These are phyloP conservation scores for Pyrgilauda ruficollis DNA, from an alignment of 2,113 vertebrate genomes.

Conservation along the genomic window DNA sequence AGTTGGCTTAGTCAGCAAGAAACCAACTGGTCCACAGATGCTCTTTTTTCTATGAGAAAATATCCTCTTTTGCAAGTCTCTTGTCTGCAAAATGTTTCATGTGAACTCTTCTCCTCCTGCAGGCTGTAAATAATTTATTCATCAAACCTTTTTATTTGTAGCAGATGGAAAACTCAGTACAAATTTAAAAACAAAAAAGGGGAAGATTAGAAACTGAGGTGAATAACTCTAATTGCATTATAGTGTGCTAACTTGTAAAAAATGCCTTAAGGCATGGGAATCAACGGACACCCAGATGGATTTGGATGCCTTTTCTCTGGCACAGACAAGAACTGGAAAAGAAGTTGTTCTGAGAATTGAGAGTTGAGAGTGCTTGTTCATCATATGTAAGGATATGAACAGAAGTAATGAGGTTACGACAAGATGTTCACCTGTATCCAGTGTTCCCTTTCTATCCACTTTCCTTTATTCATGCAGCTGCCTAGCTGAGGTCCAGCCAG, in stretches of 20 bases:
- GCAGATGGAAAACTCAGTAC: constrained; percentile 18
- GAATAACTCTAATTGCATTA: constrained; percentile 2
- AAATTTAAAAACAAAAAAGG: constrained; percentile 39
- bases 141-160: constrained; percentile 54
- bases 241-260: background rate
- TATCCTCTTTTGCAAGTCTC: constrained; percentile 2
- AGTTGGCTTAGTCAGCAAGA: constrained; percentile 45
- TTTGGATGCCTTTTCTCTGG: background rate
- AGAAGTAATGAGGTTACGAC: background rate
- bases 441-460: background rate
- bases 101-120: constrained; percentile 28
- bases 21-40: constrained; percentile 56
- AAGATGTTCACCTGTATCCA: background rate
- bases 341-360: background rate
- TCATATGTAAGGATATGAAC: background rate
- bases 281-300: background rate
- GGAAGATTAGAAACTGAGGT: constrained; percentile 14
- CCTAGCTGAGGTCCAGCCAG: background rate
- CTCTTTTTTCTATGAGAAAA: constrained; percentile 32
- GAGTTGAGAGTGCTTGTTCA: background rate
- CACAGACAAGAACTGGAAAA: background rate
- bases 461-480: background rate
- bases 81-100: constrained; percentile 28
- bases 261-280: background rate
- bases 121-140: constrained; percentile 62